Conservation (phyloP, 2,797 vertebrate genomes). For the Zalophus californianus region DNA sequence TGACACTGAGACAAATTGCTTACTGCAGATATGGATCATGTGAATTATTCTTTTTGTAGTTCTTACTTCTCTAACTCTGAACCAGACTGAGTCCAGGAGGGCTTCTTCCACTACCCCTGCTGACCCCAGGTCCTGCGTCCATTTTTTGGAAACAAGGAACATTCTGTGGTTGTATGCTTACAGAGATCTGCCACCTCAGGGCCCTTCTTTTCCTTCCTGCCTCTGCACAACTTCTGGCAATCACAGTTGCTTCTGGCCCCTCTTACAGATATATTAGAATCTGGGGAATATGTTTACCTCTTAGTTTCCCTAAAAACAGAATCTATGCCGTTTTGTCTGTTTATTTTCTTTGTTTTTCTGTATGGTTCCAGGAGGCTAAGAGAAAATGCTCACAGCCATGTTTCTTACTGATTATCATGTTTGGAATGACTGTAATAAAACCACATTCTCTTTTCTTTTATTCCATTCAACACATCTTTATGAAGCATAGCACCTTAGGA, state of each 20-base stretch:
- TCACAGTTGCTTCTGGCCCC: not conserved
- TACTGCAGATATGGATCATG: not conserved
- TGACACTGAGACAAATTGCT: not conserved
- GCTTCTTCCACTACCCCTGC: not conserved
- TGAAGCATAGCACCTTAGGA: not conserved
- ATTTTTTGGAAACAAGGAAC: not conserved
- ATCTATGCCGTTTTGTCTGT: not conserved
- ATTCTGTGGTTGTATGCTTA: not conserved
- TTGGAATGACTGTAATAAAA: not conserved
- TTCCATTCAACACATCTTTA: not conserved
- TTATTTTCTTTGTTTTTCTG: not conserved
- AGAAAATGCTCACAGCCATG: not conserved
- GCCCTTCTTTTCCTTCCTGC: not conserved
- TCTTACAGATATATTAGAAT: not conserved
- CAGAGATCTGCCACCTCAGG: not conserved
- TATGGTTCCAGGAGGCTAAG: not conserved
- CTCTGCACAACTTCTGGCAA: not conserved
- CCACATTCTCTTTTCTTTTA: not conserved
- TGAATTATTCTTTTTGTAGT: not conserved
- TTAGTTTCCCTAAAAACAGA: not conserved
- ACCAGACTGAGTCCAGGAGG: not conserved
- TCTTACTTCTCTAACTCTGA: not conserved
- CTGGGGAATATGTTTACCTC: not conserved
- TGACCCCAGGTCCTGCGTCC: too few relatives aligned
- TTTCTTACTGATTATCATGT: not conserved